Base-by-base conservation (phyloP, 2,888 invertebrate species). In the Nezara viridula region DNA sequence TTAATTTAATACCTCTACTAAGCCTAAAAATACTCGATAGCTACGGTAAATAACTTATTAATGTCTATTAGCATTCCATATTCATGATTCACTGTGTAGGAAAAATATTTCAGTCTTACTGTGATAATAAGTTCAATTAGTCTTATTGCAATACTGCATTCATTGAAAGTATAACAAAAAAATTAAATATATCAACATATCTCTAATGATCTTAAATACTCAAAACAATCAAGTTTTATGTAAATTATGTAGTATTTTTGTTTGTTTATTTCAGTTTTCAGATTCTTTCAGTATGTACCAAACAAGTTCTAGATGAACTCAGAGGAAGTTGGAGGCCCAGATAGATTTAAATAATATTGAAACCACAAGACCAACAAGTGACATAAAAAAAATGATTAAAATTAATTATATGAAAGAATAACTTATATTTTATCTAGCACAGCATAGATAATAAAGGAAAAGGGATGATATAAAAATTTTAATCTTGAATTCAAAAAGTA, bases 51-150 rank as follows among this genome's bases (percentile, higher is more conserved):
- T 40, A 77, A 32, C 40, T 40, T 32, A 37, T n/a, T 32, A 77
- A 81, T 81, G 44, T 81, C 24, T 44, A 81, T 85, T 85, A 85
- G 85, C 47, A 85, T 85, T 47, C 85, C 44, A 50, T 50, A 44
- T 81, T 81, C 44, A 81, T 12, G 24, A 44, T 81, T 81, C 24
- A 81, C 44, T 32, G 44, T 81, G 44, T 81, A 81, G 81, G 44
- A 81, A 81, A 81, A 44, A 44, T 81, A 81, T 81, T 81, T 81
- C 81, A 81, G 81, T 81, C 81, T 81, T 81, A 81, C 44, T 81
- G 1, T 81, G 81, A 44, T 81, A 32, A 44, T 81, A 81, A 44
- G 40, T 81, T 81, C 44, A 81, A 77, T 81, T n/a, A 81, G 81
- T 81, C 81, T 81, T 81, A 81, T 40, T 44, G 81, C 81, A 81